These are phyloP conservation scores for Carpatolechia fugitivella DNA, from an alignment of 2,888 invertebrate genomes.

Conservation along the genomic window DNA sequence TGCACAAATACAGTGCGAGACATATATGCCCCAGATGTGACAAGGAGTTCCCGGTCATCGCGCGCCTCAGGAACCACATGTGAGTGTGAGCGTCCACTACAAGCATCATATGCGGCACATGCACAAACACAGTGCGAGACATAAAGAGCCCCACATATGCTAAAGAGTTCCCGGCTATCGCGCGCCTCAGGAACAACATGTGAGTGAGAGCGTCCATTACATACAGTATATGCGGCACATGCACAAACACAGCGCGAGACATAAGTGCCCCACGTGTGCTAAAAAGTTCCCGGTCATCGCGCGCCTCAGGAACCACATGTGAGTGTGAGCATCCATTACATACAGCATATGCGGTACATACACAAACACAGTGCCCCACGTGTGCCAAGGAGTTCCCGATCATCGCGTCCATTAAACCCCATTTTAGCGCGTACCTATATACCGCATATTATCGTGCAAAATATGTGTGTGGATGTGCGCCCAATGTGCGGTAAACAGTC, in stretches of 20 bases:
- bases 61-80: conserved; percentile 71
- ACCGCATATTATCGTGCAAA: too few relatives aligned
- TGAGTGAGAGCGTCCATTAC: too few relatives aligned
- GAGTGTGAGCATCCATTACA: too few relatives aligned
- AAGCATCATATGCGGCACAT: conserved; percentile 69
- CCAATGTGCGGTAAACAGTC: too few relatives aligned
- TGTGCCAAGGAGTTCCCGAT: conserved; percentile 71
- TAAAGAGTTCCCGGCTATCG: conserved; percentile 68
- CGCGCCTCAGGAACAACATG: conserved; percentile 71
- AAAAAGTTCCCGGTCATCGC: conserved; percentile 70
- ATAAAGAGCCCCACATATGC: conserved; percentile 67
- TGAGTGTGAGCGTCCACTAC: too few relatives aligned
- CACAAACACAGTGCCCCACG: conserved; percentile 63
- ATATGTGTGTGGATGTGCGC: too few relatives aligned
- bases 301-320: conserved; percentile 71
- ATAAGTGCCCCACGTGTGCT: conserved; percentile 66
- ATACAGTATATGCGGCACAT: conserved; percentile 69
- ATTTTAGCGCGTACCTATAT: too few relatives aligned
- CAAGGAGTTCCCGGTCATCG: conserved; percentile 68
- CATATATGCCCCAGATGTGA: conserved; percentile 68
- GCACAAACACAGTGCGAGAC: conserved; percentile 57
- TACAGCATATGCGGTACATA: conserved; percentile 68
- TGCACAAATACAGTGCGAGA: conserved; percentile 56
- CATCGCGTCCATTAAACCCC: conserved; percentile 65
- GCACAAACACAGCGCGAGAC: conserved; percentile 57